Base-by-base conservation (phyloP, 1,140 invertebrate genomes). In the Macrostomum lignano region DNA sequence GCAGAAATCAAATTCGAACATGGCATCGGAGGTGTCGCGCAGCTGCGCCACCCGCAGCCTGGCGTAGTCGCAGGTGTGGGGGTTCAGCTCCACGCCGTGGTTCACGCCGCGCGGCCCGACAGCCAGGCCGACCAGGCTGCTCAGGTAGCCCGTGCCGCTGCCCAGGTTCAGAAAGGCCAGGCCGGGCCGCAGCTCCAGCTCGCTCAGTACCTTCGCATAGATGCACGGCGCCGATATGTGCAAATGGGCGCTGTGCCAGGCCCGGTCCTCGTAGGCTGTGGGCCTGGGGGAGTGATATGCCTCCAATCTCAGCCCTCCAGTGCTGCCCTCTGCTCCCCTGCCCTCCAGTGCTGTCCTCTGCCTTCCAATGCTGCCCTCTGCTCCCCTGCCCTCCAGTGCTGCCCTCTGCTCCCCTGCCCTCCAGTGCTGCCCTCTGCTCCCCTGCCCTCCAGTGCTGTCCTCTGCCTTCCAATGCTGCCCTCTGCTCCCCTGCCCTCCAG, bases 221-320 rank as follows among this genome's bases (percentile, higher is more conserved):
- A 82, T 74, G 52, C 74, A 78, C 6, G 77, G 77, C 2, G 77
- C 74, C 7, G 77, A 84, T 36, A 86, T 51, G 52, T 84, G 77
- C 34, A 81, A 35, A 36, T 57, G 67, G 2, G 71, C 73, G 52
- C 67, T 62, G 50, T 72, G 72, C 75, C 76, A 82, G 9, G 78
- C 76, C 30, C 69, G 48, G 48, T 79, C 74, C 17, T 42, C n/a
- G n/a, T n/a, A n/a, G n/a, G n/a, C n/a, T n/a, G n/a, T n/a, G n/a
- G n/a, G n/a, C n/a, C n/a, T n/a, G n/a, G n/a, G n/a, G n/a, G n/a
- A n/a, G n/a, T n/a, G n/a, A n/a, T n/a, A n/a, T n/a, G n/a, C n/a
- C n/a, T n/a, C n/a, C n/a, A n/a, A n/a, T n/a, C n/a, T n/a, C n/a
- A n/a, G n/a, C n/a, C n/a, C n/a, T n/a, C n/a, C n/a, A n/a, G n/a